Evolutionary conservation across 2,113 vertebrate genomes (phyloP).

Genomic region (Butastur rufipennis): DNA sequence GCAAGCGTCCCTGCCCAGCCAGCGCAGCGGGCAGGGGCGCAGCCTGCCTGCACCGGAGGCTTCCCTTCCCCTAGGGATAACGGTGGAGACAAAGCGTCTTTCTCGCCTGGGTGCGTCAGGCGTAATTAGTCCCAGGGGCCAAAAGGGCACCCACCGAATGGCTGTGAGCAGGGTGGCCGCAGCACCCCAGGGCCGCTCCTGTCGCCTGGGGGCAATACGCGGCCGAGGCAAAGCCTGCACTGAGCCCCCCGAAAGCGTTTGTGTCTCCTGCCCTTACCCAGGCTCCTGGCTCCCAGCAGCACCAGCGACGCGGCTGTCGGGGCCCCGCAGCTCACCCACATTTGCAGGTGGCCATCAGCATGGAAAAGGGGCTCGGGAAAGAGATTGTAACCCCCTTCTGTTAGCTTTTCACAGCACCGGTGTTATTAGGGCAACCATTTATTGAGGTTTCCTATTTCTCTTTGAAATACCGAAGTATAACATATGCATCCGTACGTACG

Average conservation of each 20-base stretch:
- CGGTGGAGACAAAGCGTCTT: not conserved
- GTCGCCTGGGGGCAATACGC: fast-evolving
- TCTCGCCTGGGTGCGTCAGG: not conserved
- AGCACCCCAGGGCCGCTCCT: not conserved
- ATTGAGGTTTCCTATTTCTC: not conserved
- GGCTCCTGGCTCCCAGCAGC: not conserved
- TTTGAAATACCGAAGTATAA: not conserved
- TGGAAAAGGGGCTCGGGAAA: not conserved
- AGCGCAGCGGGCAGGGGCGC: not conserved
- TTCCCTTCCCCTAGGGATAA: not conserved
- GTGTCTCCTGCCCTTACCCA: not conserved
- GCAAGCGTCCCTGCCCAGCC: not conserved
- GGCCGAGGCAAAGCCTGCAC: not conserved
- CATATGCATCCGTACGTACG: not conserved
- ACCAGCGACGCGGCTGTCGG: not conserved
- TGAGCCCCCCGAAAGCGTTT: fast-evolving
- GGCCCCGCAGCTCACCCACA: not conserved
- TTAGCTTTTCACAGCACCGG: not conserved
- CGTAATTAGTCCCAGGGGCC: not conserved
- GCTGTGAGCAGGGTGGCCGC: not conserved
- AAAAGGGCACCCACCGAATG: not conserved
- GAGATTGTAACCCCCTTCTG: not conserved
- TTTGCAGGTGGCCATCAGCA: fast-evolving
- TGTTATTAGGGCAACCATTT: not conserved
- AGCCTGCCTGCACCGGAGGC: not conserved